Percentiles rank a stretch among this genome's conserved stretches.
Conservation (phyloP, 2,797 vertebrate genomes). For the Chlorospingus flavigularis region DNA sequence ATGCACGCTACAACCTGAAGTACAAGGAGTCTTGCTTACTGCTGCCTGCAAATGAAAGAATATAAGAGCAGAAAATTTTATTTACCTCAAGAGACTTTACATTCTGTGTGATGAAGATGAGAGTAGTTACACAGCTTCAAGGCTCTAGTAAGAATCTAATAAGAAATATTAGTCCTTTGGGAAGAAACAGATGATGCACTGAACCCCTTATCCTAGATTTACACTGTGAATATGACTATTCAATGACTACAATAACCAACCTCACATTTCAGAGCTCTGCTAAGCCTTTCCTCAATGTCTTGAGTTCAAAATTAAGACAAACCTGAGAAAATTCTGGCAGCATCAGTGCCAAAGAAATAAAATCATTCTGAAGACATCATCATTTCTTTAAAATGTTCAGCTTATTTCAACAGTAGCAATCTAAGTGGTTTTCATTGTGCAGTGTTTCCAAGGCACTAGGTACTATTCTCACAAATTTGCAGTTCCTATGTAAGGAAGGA, state of each 20-base stretch:
- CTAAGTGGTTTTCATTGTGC: background rate
- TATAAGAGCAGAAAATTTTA: background rate
- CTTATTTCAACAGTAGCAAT: background rate
- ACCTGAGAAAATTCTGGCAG: background rate
- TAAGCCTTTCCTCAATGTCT: background rate
- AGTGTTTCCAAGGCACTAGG: background rate
- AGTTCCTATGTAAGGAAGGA: background rate
- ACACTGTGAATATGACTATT: background rate
- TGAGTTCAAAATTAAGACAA: background rate
- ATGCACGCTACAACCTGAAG: background rate
- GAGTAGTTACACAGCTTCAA: background rate
- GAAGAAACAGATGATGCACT: background rate
- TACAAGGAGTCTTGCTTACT: background rate
- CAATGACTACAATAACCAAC: background rate
- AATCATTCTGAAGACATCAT: background rate
- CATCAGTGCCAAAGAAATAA: background rate
- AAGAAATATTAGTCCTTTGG: constrained; percentile 10
- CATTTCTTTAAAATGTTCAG: background rate
- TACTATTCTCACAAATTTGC: background rate
- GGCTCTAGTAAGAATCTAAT: background rate
- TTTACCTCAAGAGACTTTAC: background rate
- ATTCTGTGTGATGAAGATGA: background rate
- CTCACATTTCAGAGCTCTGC: background rate
- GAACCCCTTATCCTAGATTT: background rate
- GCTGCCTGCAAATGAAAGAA: background rate